Base-by-base conservation (phyloP, 2,113 vertebrate genomes). In the Silurus glanis region DNA sequence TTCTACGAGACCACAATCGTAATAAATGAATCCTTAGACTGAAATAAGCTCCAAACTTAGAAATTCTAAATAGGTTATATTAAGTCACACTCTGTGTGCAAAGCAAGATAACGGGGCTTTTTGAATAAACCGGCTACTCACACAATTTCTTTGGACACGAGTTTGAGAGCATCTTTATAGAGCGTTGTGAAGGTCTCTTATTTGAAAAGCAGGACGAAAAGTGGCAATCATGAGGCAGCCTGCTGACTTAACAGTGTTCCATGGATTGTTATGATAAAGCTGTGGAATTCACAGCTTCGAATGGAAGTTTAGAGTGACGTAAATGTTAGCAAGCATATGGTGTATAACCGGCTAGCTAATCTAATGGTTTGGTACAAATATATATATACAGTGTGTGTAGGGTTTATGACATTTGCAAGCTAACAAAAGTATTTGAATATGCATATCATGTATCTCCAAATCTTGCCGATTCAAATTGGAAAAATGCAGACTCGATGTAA, bases 31-130 rank as follows among this genome's bases (percentile, higher is more conserved):
- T 58, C 19, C 64, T 51, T 49, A 10, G 28, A 28, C 2, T 17
- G 55, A 45, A 80, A 80, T 61, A 80, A 80, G 28, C 58, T 61
- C 28, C 78, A 59, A 80, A 59, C 58, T 61, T 61, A 80, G 37
- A 80, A 61, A 80, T 61, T 21, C 47, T 45, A 80, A 85, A 58
- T 58, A 69, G 75, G 21, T 67, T 55, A n/a, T 79, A 78, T 25
- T 66, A 51, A 53, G 61, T 49, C 72, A 49, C 28, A 28, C 51
- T 71, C 37, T 61, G 16, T 81, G 21, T 72, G 85, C 37, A 61
- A 67, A 81, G 10, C 85, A 81, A 85, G 76, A 85, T 85, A 80
- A 59, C 76, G 5, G 14, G 37, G 37, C 62, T 47, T 80, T 37
- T 59, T 69, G 21, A 85, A 85, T 71, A 56, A 56, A 72, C 13